Evolutionary conservation across 1,140 invertebrate genomes (phyloP), one percentile per base, ranked within the genome.

Genomic region (Pissodes strobi): DNA sequence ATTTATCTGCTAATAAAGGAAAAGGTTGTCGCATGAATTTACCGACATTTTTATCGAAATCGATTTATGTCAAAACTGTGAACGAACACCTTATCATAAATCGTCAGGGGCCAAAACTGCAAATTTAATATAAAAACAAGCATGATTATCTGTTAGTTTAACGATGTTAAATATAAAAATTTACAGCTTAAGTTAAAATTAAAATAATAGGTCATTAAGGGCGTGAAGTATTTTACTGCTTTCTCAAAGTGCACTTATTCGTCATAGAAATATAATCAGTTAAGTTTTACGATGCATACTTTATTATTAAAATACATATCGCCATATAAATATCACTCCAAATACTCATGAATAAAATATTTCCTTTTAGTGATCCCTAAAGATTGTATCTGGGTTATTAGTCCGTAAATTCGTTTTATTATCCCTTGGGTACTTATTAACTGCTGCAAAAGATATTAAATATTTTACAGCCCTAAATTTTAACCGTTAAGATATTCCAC

Each of bases 321-420:
- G 23, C 17, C 10, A 10, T 9, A 43, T 12, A 43, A 48, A 21
- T 21, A 48, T 21, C 17, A 18, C 9, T 22, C 18, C 9, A 12
- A 9, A 22, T 6, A 46, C 10, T 17, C 15, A 46, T 51, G 48
- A 51, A 51, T 51, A 51, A 27, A 27, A 51, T 51, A 51, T 51
- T n/a, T 21, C n/a, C 22, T 51, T 30, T 39, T 39, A 39, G 13
- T 25, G 22, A 51, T 25, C 25, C 48, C 25, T 15, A 30, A 51
- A 51, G 48, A 51, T 27, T 51, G 9, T 30, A 27, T 51, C 48
- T 6, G 9, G 22, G 25, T 51, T 51, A 51, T 27, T 51, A 51
- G 6, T 51, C 41, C 53, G 41, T 39, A 56, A 56, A 56, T 12
- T 38, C 18, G 45, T 56, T 55, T 51, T 30, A 51, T 30, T 51